Conservation (phyloP, 2,113 vertebrate species). For the Mustelus asterias region DNA sequence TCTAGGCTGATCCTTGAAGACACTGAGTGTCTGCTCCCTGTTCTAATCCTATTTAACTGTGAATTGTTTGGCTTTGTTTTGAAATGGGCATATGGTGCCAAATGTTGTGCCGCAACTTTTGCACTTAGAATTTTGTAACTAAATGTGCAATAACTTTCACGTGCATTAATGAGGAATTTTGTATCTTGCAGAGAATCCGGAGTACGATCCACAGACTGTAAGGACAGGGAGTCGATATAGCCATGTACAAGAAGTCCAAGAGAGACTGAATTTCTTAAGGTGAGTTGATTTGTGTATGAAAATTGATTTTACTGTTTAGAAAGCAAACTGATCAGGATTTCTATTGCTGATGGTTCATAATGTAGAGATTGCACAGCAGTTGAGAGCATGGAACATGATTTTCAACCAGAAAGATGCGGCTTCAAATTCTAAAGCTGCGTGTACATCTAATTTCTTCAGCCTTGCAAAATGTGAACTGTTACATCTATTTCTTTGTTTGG, state of each 20-base stretch:
- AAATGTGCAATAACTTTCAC: neutral
- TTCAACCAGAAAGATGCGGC: neutral
- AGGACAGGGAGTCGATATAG: conserved; percentile 94
- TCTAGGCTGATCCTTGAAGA: neutral
- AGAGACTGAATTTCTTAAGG: conserved; percentile 94
- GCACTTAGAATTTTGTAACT: conserved; percentile 40
- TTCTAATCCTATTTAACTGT: conserved; percentile 1
- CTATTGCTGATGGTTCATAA: neutral
- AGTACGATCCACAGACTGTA: conserved; percentile 97
- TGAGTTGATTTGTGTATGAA: conserved; percentile 43
- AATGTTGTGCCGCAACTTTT: neutral
- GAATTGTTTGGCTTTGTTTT: neutral
- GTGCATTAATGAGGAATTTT: neutral
- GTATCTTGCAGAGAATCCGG: conserved; percentile 74
- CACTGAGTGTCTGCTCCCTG: neutral
- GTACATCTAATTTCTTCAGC: neutral
- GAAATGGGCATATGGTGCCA: neutral
- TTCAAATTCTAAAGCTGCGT: neutral
- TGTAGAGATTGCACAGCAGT: neutral
- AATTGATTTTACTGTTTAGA: neutral
- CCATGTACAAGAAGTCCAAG: conserved; percentile 97
- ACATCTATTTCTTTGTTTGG: neutral
- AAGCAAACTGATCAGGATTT: neutral
- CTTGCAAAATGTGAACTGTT: neutral
- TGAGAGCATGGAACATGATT: neutral